Percentiles rank a stretch among this genome's conserved stretches.
Conservation (phyloP, 1,140 invertebrate genomes). For the Drosophila setifemur region DNA sequence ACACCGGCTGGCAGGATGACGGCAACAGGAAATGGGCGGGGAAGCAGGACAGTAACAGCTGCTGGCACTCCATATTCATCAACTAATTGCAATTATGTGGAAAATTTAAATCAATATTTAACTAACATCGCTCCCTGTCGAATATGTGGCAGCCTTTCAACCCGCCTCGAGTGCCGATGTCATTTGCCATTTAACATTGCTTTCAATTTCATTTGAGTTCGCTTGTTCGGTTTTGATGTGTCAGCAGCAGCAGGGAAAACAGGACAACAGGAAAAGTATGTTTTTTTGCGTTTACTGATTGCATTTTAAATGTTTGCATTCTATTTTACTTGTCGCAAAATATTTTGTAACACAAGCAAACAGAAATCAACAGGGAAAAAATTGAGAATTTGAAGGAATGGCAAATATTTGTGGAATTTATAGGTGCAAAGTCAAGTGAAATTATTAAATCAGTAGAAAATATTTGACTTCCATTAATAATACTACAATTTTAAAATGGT, state of each 20-base stretch:
- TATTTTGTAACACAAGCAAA: not conserved
- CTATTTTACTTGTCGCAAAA: too few species aligned
- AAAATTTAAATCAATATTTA: slow-evolving; percentile 72
- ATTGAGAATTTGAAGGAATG: too few species aligned
- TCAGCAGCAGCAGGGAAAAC: slow-evolving; percentile 23
- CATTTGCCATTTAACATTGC: slow-evolving; percentile 54
- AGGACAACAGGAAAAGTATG: too few species aligned
- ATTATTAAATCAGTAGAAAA: too few species aligned
- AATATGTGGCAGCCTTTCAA: not conserved
- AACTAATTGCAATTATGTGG: slow-evolving; percentile 75
- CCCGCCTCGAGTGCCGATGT: slow-evolving; percentile 10
- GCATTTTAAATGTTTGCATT: not conserved
- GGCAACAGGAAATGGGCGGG: slow-evolving; percentile 29
- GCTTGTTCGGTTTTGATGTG: slow-evolving; percentile 12
- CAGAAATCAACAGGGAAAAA: not conserved
- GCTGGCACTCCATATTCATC: slow-evolving; percentile 43
- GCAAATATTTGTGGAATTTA: too few species aligned
- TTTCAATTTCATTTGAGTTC: slow-evolving; percentile 43
- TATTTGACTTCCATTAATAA: too few species aligned
- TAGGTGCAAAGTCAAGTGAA: too few species aligned
- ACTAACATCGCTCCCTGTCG: slow-evolving; percentile 37
- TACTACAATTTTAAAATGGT: too few species aligned
- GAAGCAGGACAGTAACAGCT: slow-evolving; percentile 40
- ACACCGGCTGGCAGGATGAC: not conserved
- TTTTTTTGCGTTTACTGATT: slow-evolving; percentile 23